Percentiles rank a stretch among this genome's conserved stretches.
Conservation (phyloP, 23 tunicate species). For the Phallusia fumigata region DNA sequence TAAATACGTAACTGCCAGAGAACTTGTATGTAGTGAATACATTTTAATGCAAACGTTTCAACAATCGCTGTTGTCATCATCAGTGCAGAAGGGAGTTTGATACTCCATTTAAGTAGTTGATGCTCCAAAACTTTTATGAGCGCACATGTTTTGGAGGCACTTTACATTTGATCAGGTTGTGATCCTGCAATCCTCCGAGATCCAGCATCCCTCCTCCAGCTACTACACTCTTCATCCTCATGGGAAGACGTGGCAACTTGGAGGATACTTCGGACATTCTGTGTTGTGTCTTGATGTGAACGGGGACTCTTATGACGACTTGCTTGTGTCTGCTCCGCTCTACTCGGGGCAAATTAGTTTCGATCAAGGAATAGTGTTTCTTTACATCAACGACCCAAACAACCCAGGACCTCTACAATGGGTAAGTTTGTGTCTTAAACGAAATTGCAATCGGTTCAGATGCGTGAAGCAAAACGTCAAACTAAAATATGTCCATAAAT, state of each 20-base stretch:
- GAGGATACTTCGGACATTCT: constrained; percentile 36
- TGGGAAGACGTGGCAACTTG: constrained; percentile 26
- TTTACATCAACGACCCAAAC: background rate
- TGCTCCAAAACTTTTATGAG: no score
- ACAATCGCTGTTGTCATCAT: no score
- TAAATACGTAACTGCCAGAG: no score
- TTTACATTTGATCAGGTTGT: background rate
- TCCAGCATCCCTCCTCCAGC: background rate
- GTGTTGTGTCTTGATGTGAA: constrained; percentile 27
- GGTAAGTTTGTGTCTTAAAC: background rate
- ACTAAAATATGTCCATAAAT: no score
- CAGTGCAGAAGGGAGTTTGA: no score
- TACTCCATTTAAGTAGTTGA: no score
- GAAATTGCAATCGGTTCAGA: no score
- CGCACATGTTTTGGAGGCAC: no score
- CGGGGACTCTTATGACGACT: constrained; percentile 30
- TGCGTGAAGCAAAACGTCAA: no score
- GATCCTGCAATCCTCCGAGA: background rate
- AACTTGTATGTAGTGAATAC: no score
- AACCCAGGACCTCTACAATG: background rate
- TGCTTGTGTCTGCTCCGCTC: constrained; percentile 32
- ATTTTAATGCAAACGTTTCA: no score
- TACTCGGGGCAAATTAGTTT: constrained; percentile 30
- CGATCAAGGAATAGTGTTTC: constrained; percentile 29
- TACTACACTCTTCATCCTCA: background rate